phyloP scores from a whole-genome alignment of 2,888 invertebrate genomes.

The Mechanitis messenoides region DNA sequence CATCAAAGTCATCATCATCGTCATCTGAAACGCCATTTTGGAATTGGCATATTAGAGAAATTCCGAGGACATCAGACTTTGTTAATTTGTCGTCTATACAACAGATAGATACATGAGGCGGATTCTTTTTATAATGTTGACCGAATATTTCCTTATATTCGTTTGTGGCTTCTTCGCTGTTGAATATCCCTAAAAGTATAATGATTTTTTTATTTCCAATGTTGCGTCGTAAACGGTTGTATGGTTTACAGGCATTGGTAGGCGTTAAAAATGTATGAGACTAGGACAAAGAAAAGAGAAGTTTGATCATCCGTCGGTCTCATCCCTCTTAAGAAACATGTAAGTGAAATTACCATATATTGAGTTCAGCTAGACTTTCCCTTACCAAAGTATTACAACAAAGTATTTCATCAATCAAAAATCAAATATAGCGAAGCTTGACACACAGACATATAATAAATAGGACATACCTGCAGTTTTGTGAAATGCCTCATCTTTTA shows the following conservation, averaged over 20 bases:
- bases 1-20: slow-evolving; percentile 10
- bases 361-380: too few species aligned
- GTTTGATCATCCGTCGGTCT: too few species aligned
- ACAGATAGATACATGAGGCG: slow-evolving; percentile 36
- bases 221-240: too few species aligned
- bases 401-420: too few species aligned
- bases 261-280: too few species aligned
- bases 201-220: too few species aligned
- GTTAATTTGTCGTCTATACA: slow-evolving; percentile 38
- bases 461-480: slow-evolving; percentile 26
- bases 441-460: background rate
- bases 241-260: too few species aligned
- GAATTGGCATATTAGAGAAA: slow-evolving; percentile 32
- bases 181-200: slow-evolving; percentile 33
- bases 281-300: too few species aligned
- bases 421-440: too few species aligned
- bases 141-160: slow-evolving; percentile 30
- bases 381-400: too few species aligned
- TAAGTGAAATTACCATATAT: too few species aligned
- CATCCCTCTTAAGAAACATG: too few species aligned
- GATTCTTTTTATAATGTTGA: slow-evolving; percentile 20
- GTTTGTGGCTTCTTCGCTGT: slow-evolving; percentile 34
- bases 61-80: slow-evolving; percentile 36
- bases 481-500: slow-evolving; percentile 26
- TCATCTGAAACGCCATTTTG: slow-evolving; percentile 26